Evolutionary conservation across 2,113 vertebrate genomes (phyloP), one percentile per base, ranked within the genome.

Genomic region (Macrotis lagotis): DNA sequence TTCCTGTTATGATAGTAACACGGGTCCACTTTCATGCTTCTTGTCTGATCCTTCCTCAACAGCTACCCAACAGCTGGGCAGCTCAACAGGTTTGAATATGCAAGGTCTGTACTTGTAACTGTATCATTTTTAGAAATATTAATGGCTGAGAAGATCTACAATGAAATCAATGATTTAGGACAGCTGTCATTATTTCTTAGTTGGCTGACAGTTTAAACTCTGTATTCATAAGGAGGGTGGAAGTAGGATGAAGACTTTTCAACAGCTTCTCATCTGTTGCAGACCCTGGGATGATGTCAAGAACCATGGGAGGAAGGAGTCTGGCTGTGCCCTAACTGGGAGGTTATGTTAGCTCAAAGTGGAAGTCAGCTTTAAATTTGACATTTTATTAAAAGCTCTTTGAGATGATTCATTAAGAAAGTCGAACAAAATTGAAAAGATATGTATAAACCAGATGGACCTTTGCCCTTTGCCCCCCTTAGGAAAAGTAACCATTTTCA

Each of bases 401-500:
- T 24, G 50, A 89, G 25, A n/a, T 93, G 88, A 95, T 51, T 89
- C 74, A 94, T 25, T 94, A 37, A 0, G 8, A 90, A 66, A 74
- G 7, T 52, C 50, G 95, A 94, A 8, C 47, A 14, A n/a, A 48
- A 47, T 89, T 94, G 53, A 94, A 92, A 92, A 92, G 48, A 37
- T 37, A 37, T 6, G 26, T 51, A 51, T 55, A 25, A 92, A 74
- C 44, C 44, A 91, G 19, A 0, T 8, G n/a, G 50, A 0, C 3
- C 10, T 28, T 25, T 19, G 26, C 44, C 48, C 37, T 37, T 31
- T 74, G 93, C 47, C 12, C 52, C 52, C 88, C 91, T 91, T 90
- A 92, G 48, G 92, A 94, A 93, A 96, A 92, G 47, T 28, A 52
- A 89, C 28, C 28, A 9, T 92, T 92, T 95, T 59, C 91, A 37